Conservation (phyloP, 2,797 vertebrate genomes). For the Aldrovandia affinis region DNA sequence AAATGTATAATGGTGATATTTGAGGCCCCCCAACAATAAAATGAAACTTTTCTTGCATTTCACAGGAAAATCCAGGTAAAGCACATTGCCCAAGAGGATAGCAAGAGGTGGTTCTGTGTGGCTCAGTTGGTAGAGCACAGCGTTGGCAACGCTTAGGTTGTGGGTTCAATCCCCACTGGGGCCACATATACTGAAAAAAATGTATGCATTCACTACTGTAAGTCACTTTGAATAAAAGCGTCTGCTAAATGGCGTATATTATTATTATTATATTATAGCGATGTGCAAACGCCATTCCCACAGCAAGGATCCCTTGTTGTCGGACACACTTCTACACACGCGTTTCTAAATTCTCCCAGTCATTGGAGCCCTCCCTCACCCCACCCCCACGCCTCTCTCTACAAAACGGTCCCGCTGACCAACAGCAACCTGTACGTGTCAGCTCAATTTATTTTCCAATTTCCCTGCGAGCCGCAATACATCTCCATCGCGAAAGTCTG, state of each 20-base stretch:
- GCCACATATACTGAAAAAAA: no score
- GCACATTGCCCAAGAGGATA: no score
- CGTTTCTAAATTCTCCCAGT: not conserved
- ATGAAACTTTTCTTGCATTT: no score
- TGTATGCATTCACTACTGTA: no score
- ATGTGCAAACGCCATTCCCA: no score
- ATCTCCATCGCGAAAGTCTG: not conserved
- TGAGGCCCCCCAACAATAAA: not conserved
- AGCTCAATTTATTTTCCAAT: slow-evolving; percentile 76
- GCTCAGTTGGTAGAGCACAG: no score
- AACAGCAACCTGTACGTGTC: slow-evolving; percentile 64
- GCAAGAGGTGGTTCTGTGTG: no score
- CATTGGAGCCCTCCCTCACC: slow-evolving; percentile 31
- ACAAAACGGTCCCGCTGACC: slow-evolving; percentile 27
- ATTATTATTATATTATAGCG: not conserved
- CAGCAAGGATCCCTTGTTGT: not conserved
- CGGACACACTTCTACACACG: not conserved
- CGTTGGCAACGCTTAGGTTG: no score
- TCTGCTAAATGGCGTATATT: no score
- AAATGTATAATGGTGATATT: not conserved
- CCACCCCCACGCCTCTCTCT: slow-evolving; percentile 37
- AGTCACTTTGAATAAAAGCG: no score
- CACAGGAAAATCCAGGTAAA: no score
- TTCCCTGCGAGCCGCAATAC: slow-evolving; percentile 57
- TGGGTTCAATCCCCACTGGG: no score